Evolutionary conservation across 2,888 invertebrate species (phyloP), one percentile per base, ranked within the genome.

Genomic region (Nebria brevicollis): DNA sequence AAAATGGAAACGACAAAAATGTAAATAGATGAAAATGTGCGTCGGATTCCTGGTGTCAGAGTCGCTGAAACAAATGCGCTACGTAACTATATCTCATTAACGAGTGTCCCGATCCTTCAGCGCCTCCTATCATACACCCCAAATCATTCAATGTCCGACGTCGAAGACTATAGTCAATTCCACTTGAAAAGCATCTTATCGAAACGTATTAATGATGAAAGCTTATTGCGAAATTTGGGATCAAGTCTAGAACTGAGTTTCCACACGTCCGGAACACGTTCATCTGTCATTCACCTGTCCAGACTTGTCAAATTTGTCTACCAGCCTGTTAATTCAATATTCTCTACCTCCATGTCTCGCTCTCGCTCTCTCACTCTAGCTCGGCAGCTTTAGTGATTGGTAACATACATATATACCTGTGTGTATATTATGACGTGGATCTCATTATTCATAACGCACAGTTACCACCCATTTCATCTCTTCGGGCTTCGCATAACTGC

Each of bases 211-310:
- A 54, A 13, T 8, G 2, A 7, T 13, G 11, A 20, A 20, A 20
- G 20, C 20, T 20, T 13, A 6, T 8, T 54, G 54, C 11, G 11
- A 54, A 54, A 54, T 11, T 54, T 11, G 54, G 54, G 54, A 54
- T 54, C 4, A 54, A 68, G 20, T n/a, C 2, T 20, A 68, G 66
- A 66, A 15, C 66, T 26, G 68, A 8, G 20, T 8, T 26, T 10
- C 2, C 68, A 26, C 68, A 10, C 26, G 20, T 5, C 25, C 85
- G 86, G 54, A 54, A 13, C 54, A 86, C 86, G 85, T 85, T 84
- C 85, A 86, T 86, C 86, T 87, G 86, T 87, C 86, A 87, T 87
- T 86, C 85, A 85, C 86, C 86, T 86, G 86, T 86, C 86, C 84
- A 84, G 82, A 83, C 26, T 15, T 72, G 72, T 85, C 86, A 85